Percentiles rank a stretch among this genome's conserved stretches.
Conservation (phyloP, 1,140 invertebrate species). For the Drosophila pseudoananassae region DNA sequence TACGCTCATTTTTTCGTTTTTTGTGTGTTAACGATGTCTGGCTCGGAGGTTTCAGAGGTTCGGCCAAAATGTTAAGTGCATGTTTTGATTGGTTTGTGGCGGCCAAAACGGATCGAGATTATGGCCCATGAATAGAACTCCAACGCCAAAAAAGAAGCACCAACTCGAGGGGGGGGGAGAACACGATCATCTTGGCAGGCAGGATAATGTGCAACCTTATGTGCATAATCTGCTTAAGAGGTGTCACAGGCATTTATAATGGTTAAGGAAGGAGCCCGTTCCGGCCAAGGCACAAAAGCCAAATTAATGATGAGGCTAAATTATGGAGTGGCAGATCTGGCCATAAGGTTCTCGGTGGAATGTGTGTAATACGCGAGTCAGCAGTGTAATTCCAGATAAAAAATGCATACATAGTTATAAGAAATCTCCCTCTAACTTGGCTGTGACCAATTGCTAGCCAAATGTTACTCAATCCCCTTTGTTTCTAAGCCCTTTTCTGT, state of each 20-base stretch:
- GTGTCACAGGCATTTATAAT: constrained; percentile 56
- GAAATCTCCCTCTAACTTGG: too few relatives aligned
- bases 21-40: constrained; percentile 58
- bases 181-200: constrained; percentile 23
- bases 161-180: background rate
- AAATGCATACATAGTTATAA: background rate
- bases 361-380: background rate
- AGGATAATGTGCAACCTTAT: constrained; percentile 60
- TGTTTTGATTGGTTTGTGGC: constrained; percentile 78
- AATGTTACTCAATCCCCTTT: constrained; percentile 11
- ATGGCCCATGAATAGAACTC: constrained; percentile 52
- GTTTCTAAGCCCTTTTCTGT: constrained; percentile 7
- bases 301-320: constrained; percentile 50
- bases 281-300: constrained; percentile 28
- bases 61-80: constrained; percentile 74
- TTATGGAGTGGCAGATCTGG: constrained; percentile 26
- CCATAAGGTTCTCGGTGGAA: constrained; percentile 12
- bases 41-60: constrained; percentile 21
- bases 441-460: constrained; percentile 5
- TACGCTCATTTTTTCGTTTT: constrained; percentile 12
- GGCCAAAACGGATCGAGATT: constrained; percentile 61
- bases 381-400: background rate
- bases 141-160: background rate
- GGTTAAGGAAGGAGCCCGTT: constrained; percentile 5
- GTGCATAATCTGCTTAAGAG: constrained; percentile 60